phyloP scores from a whole-genome alignment of 2,797 vertebrate species.

The Premnoplex brunnescens region DNA sequence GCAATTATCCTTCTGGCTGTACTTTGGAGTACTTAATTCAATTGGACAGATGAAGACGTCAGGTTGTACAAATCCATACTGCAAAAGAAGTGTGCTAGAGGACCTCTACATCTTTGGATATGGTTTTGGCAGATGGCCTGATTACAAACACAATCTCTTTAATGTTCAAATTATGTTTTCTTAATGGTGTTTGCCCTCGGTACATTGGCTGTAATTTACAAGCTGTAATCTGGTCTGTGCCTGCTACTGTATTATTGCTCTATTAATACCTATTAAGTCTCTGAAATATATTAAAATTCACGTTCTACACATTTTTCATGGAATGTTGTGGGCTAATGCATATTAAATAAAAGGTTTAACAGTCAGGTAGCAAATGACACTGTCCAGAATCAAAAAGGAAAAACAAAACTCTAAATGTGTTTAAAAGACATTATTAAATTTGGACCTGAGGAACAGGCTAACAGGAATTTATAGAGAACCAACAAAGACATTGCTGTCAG shows the following conservation, averaged over 20 bases:
- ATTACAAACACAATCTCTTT: constrained; percentile 35
- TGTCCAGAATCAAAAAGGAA: not conserved
- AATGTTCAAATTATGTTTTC: constrained; percentile 39
- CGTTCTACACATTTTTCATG: not conserved
- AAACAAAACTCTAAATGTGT: not conserved
- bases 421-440: not conserved
- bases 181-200: constrained; percentile 37
- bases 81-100: not conserved
- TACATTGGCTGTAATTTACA: constrained; percentile 33
- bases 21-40: constrained; percentile 14
- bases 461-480: not conserved
- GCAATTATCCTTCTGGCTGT: constrained; percentile 1
- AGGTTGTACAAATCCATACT: not conserved
- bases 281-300: constrained; percentile 44
- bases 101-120: not conserved
- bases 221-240: constrained; percentile 22
- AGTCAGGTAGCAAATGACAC: not conserved
- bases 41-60: not conserved
- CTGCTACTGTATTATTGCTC: constrained; percentile 30
- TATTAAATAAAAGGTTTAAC: constrained; percentile 41
- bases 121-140: constrained; percentile 28
- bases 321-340: not conserved
- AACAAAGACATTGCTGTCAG: not conserved
- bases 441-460: not conserved
- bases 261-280: constrained; percentile 54